Percentiles rank a stretch among this genome's conserved stretches.
These are phyloP conservation scores for Mythimna lalbum DNA, from an alignment of 2,888 invertebrate species.

Conservation along the genomic window DNA sequence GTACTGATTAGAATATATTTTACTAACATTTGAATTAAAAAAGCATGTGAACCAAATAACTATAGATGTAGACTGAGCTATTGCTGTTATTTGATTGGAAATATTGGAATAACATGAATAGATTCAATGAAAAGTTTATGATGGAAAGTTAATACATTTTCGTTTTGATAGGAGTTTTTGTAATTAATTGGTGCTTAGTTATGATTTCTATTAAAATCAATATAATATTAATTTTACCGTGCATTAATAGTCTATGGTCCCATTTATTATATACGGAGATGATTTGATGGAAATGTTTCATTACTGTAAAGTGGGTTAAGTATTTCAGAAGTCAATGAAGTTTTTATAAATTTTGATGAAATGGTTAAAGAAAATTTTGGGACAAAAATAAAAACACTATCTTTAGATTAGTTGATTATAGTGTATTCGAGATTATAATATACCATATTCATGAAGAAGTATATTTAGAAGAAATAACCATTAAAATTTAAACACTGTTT, in stretches of 20 bases:
- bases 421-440: too few species aligned
- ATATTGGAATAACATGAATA: slow-evolving; percentile 33
- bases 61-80: slow-evolving; percentile 23
- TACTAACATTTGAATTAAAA: slow-evolving; percentile 45
- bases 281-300: neutral
- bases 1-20: slow-evolving; percentile 51
- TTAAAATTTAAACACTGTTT: slow-evolving; percentile 28
- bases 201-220: neutral
- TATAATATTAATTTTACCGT: slow-evolving; percentile 15
- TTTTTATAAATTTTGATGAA: neutral
- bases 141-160: neutral
- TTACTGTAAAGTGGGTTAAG: neutral
- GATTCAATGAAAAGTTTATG: slow-evolving; percentile 18
- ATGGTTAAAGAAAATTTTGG: neutral
- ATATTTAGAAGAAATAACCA: neutral
- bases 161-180: neutral
- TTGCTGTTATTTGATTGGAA: slow-evolving; percentile 27
- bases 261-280: neutral
- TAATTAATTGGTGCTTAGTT: slow-evolving; percentile 23
- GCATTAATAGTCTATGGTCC: neutral
- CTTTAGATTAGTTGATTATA: neutral
- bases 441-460: neutral
- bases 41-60: slow-evolving; percentile 54
- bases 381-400: neutral
- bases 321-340: too few species aligned